Base-by-base conservation (phyloP, 2,797 vertebrate species). In the Sphaeramia orbicularis region DNA sequence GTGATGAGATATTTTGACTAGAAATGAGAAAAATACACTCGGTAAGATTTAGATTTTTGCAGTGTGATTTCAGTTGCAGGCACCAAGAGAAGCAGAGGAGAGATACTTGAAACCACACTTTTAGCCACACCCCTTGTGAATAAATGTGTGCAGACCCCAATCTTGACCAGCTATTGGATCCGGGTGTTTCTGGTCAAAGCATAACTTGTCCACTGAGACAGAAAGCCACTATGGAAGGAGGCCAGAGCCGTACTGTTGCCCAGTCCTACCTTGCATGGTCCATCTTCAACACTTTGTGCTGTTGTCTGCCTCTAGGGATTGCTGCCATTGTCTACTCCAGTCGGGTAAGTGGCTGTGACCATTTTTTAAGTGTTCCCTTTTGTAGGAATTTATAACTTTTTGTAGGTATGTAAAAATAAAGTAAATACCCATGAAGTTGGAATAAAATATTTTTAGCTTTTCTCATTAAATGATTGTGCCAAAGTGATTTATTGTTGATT, bases 241-340 rank as follows among this genome's bases (percentile, higher is more conserved):
- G 76, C 1, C 65, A 74, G 21, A 7, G 0, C 2, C 70, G 15
- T 1, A 1, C 50, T 11, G 42, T 2, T 1, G 65, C 27, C 9
- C 74, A 86, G 36, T 44, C 89, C 32, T 90, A 92, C 60, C 49
- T 91, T 0, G 74, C 1, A 19, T 93, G 91, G 89, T 93, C 92
- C n/a, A 89, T 92, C 73, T 78, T 90, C 36, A 94, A 83, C 66
- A 84, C 88, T n/a, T 2, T 92, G 0, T 93, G 84, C 49, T 94
- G 91, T 41, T 94, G 91, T 57, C 38, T 91, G 32, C 91, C 91
- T 27, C 19, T 94, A 1, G 93, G 92, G n/a, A 71, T 94, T 13
- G 89, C 78, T 52, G 92, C 93, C 4, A 83, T 92, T 0, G 0
- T 90, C 43, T 93, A 7, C 58, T 94, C 93, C 41, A 63, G 41